These are phyloP conservation scores for Andrena camellia DNA, from an alignment of 2,888 invertebrate genomes.

Conservation along the genomic window DNA sequence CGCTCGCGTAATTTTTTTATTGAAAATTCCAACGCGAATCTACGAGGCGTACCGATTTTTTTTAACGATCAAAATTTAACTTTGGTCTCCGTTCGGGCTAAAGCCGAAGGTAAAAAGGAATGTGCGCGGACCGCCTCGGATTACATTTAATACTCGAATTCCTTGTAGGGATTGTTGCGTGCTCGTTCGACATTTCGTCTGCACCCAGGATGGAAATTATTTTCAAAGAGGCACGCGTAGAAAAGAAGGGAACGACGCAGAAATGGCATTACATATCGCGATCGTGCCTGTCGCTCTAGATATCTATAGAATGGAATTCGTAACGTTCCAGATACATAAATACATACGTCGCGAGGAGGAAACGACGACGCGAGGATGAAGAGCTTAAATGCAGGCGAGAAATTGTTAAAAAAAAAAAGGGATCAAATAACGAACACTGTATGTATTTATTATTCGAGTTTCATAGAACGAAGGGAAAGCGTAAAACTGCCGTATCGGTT, in stretches of 20 bases:
- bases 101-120: slow-evolving; percentile 5
- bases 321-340: neutral
- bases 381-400: slow-evolving; percentile 44
- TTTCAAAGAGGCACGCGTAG: neutral
- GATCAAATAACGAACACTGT: slow-evolving; percentile 48
- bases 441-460: slow-evolving; percentile 37
- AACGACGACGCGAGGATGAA: neutral
- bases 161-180: slow-evolving; percentile 24
- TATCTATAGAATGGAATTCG: neutral
- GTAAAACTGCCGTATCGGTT: slow-evolving; percentile 36
- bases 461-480: slow-evolving; percentile 22
- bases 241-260: neutral
- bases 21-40: neutral
- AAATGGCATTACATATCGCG: slow-evolving; percentile 40
- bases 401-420: slow-evolving; percentile 32
- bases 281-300: neutral
- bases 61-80: no score
- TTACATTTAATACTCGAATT: slow-evolving; percentile 2
- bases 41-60: no score
- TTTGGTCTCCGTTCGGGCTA: no score
- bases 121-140: neutral
- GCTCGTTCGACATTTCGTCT: slow-evolving; percentile 31
- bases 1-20: neutral
- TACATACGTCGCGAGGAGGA: neutral
- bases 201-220: slow-evolving; percentile 29